phyloP scores from a whole-genome alignment of 2,888 invertebrate genomes.

The Phalera bucephala region DNA sequence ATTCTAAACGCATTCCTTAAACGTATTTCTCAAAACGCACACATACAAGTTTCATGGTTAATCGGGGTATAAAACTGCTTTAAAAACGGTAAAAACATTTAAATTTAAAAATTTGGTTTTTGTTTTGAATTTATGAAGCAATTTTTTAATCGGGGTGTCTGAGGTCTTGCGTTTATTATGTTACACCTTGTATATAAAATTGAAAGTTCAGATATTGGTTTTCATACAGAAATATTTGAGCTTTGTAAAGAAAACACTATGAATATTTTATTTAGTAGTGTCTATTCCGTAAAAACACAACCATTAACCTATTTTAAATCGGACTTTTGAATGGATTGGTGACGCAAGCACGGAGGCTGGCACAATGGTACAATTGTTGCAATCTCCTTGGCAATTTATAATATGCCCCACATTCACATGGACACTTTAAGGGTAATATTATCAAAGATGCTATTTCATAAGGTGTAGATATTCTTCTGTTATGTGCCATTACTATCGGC shows the following conservation, averaged over 20 bases:
- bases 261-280: conserved; percentile 53
- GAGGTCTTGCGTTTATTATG: no score
- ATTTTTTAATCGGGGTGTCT: no score
- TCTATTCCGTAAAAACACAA: conserved; percentile 59
- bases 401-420: conserved; percentile 47
- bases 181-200: no score
- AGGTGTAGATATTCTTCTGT: conserved; percentile 23
- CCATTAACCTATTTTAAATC: conserved; percentile 75
- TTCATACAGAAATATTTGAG: conserved; percentile 27
- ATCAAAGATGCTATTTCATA: conserved; percentile 35
- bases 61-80: conserved; percentile 27
- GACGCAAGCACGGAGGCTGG: conserved; percentile 62
- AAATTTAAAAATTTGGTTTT: no score
- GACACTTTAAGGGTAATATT: conserved; percentile 43
- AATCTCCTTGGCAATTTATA: conserved; percentile 50
- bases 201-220: conserved; percentile 21
- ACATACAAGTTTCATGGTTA: no score
- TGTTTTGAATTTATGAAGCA: no score
- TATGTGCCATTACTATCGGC: neutral
- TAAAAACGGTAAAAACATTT: no score
- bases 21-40: no score
- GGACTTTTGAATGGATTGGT: conserved; percentile 66
- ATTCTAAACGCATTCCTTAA: no score
- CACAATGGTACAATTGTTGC: conserved; percentile 53
- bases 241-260: conserved; percentile 38